phyloP scores from a whole-genome alignment of 2,113 vertebrate genomes.

The Hiodon alosoides region DNA sequence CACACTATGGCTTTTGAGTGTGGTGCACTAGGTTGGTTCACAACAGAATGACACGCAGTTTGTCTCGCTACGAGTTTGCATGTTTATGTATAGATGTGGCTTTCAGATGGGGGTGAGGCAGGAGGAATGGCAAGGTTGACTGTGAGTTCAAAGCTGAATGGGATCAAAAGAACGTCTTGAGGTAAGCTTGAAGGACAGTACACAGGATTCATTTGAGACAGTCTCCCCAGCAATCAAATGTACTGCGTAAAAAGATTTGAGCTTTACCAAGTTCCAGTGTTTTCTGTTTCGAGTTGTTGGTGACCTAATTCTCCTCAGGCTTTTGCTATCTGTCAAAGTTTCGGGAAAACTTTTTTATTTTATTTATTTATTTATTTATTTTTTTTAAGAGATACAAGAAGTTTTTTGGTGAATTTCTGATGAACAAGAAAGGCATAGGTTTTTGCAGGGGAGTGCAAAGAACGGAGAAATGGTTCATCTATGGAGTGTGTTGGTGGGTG shows the following conservation, averaged over 20 bases:
- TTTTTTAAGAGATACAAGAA: slow-evolving; percentile 35
- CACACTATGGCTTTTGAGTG: not conserved
- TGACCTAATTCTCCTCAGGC: slow-evolving; percentile 57
- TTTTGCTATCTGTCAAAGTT: slow-evolving; percentile 57
- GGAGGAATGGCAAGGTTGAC: slow-evolving; percentile 35
- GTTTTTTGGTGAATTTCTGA: slow-evolving; percentile 41
- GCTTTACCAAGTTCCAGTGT: slow-evolving; percentile 39
- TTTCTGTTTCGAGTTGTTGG: slow-evolving; percentile 35
- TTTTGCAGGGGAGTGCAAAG: slow-evolving; percentile 26
- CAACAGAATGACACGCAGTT: slow-evolving; percentile 6
- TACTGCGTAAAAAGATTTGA: slow-evolving; percentile 30
- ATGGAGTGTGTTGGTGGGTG: slow-evolving; percentile 39
- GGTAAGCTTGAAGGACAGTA: slow-evolving; percentile 55
- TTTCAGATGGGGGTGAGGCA: slow-evolving; percentile 36
- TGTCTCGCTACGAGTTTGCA: slow-evolving; percentile 20
- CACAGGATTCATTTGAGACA: slow-evolving; percentile 47
- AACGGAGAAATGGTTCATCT: not conserved
- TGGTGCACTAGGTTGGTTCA: not conserved
- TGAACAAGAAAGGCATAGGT: slow-evolving; percentile 47
- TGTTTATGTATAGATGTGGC: slow-evolving; percentile 36
- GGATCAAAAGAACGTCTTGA: slow-evolving; percentile 53
- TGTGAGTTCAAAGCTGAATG: slow-evolving; percentile 49
- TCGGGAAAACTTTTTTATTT: slow-evolving; percentile 29
- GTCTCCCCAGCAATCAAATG: slow-evolving; percentile 34
- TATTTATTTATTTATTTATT: slow-evolving; percentile 1